Conservation (phyloP, 1,140 invertebrate genomes). For the Medauroidea extradentata region DNA sequence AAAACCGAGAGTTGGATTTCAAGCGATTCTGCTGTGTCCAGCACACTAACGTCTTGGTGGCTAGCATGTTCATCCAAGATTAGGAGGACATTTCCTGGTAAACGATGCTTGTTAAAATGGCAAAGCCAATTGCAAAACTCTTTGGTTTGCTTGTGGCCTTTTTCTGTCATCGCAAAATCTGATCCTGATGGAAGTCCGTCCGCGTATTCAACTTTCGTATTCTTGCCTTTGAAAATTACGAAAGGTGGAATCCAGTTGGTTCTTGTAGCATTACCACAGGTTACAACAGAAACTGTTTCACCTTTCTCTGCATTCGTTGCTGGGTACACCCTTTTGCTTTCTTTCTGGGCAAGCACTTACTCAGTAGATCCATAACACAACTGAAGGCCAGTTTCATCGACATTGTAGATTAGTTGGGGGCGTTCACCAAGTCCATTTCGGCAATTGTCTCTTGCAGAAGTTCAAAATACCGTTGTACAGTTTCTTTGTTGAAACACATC, state of each 20-base stretch:
- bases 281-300: slow-evolving; percentile 9
- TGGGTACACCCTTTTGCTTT: background rate
- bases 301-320: slow-evolving; percentile 3
- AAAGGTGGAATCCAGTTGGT: slow-evolving; percentile 9
- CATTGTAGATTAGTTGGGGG: slow-evolving; percentile 9
- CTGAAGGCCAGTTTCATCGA: slow-evolving; percentile 13
- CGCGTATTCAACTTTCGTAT: background rate
- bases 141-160: background rate
- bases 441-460: background rate
- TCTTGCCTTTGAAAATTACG: slow-evolving; percentile 4
- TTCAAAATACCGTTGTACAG: background rate
- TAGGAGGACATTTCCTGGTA: background rate
- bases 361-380: background rate
- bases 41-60: background rate
- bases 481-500: background rate
- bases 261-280: slow-evolving; percentile 2
- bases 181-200: background rate
- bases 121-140: background rate
- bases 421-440: background rate
- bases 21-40: background rate
- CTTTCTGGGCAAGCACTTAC: slow-evolving; percentile 7
- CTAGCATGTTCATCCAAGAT: background rate
- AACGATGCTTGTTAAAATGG: slow-evolving; percentile 1
- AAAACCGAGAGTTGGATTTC: background rate
- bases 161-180: slow-evolving; percentile 1